These are phyloP conservation scores for Noctua janthina DNA, from an alignment of 2,888 invertebrate genomes.

Conservation along the genomic window DNA sequence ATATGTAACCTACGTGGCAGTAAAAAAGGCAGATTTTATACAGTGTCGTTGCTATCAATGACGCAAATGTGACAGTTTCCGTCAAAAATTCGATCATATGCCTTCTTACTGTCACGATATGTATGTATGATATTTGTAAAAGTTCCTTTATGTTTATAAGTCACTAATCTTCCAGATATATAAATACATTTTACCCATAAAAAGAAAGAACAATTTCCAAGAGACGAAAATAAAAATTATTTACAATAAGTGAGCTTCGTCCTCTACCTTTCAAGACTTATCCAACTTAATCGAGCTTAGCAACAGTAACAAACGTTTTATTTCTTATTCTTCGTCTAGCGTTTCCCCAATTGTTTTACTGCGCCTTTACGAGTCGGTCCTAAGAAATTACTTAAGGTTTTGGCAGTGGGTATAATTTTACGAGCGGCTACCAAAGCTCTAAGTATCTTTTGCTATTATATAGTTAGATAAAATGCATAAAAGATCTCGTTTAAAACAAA, in stretches of 20 bases:
- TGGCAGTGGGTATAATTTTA: slow-evolving; percentile 69
- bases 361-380: slow-evolving; percentile 69
- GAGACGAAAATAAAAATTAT: slow-evolving; percentile 43
- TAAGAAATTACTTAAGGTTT: slow-evolving; percentile 74
- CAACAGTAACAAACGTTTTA: slow-evolving; percentile 62
- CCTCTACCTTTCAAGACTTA: slow-evolving; percentile 53
- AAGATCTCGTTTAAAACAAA: slow-evolving; percentile 17
- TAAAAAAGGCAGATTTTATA: background rate
- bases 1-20: too few relatives aligned
- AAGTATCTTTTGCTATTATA: slow-evolving; percentile 24
- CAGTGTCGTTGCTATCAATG: background rate
- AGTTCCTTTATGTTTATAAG: background rate
- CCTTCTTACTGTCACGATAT: background rate
- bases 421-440: slow-evolving; percentile 61
- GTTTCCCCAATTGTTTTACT: slow-evolving; percentile 68
- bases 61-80: background rate
- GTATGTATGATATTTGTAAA: background rate
- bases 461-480: slow-evolving; percentile 18
- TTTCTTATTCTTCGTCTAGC: slow-evolving; percentile 66
- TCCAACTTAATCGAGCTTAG: slow-evolving; percentile 57
- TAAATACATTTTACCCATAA: background rate
- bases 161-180: background rate
- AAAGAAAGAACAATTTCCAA: slow-evolving; percentile 11
- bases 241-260: slow-evolving; percentile 39
- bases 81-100: background rate